Evolutionary conservation across 2,797 vertebrate species (phyloP).

Genomic region (Euthynnus affinis): DNA sequence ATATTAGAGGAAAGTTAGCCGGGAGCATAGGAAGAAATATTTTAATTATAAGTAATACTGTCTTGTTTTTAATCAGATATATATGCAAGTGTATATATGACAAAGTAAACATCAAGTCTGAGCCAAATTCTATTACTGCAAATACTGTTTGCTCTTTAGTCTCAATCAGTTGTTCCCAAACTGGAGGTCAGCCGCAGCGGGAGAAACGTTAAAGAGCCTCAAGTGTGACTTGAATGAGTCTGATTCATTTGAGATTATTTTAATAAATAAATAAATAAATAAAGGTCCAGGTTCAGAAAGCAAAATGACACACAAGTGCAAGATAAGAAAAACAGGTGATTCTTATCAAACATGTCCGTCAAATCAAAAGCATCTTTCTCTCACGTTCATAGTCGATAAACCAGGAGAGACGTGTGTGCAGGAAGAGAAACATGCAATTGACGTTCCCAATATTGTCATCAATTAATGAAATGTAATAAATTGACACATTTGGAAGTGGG

Average conservation of each 20-base stretch:
- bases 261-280: background rate
- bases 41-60: slow-evolving; percentile 50
- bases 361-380: background rate
- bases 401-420: background rate
- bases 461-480: background rate
- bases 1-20: slow-evolving; percentile 8
- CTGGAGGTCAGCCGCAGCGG: background rate
- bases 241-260: no score
- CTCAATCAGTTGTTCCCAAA: background rate
- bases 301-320: background rate
- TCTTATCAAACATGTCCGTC: background rate
- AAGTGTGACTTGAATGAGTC: no score
- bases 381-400: background rate
- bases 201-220: background rate
- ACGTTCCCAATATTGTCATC: background rate
- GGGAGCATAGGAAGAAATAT: slow-evolving; percentile 16
- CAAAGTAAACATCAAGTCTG: slow-evolving; percentile 26
- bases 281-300: background rate
- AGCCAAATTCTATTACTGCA: slow-evolving; percentile 36
- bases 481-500: background rate
- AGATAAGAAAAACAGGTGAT: no score
- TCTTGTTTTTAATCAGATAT: slow-evolving; percentile 56
- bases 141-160: slow-evolving; percentile 5
- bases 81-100: slow-evolving; percentile 41
- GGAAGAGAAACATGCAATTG: background rate